Evolutionary conservation across 1,140 invertebrate genomes (phyloP), one percentile per base, ranked within the genome.

Genomic region (Cotesia glomerata): DNA sequence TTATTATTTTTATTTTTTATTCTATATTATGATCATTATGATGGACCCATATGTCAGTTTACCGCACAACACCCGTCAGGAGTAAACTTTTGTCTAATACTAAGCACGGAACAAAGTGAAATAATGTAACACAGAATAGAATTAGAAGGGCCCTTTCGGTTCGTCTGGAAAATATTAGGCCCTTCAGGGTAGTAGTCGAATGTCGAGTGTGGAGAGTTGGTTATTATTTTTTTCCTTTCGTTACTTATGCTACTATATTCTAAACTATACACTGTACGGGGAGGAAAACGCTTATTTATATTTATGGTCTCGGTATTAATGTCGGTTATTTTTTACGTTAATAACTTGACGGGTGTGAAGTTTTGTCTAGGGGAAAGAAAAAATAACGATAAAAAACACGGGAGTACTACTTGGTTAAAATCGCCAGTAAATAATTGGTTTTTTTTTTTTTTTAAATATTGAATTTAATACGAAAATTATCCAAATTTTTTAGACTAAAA

Each of bases 261-360:
- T 26, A 26, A 26, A 26, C 26, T 26, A 26, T 26, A 26, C 26
- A 26, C 26, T 2, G 26, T 2, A 9, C 36, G 18, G 36, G 39
- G 18, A 39, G n/a, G 39, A 39, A 64, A 49, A 34, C 11, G 71
- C 80, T 78, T 80, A 76, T 79, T 83, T 81, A 82, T 84, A 86
- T 85, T 85, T 85, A 85, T 85, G 76, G 78, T 74, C 61, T 64
- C 65, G 58, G 77, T 77, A 83, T 83, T 84, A 85, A 85, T 83
- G 82, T 78, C 76, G 74, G 75, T 73, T 76, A 77, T 78, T 79
- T 79, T 78, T 76, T 75, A 75, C 78, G 79, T 83, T 85, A 84
- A 84, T 85, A 84, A 84, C 81, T 73, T 73, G 79, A 49, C 62
- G 80, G 78, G 77, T 78, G 78, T 74, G 68, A 72, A 71, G 76